Evolutionary conservation across 2,113 vertebrate species (phyloP), one percentile per base, ranked within the genome.

Genomic region (Zosterops japonicus): DNA sequence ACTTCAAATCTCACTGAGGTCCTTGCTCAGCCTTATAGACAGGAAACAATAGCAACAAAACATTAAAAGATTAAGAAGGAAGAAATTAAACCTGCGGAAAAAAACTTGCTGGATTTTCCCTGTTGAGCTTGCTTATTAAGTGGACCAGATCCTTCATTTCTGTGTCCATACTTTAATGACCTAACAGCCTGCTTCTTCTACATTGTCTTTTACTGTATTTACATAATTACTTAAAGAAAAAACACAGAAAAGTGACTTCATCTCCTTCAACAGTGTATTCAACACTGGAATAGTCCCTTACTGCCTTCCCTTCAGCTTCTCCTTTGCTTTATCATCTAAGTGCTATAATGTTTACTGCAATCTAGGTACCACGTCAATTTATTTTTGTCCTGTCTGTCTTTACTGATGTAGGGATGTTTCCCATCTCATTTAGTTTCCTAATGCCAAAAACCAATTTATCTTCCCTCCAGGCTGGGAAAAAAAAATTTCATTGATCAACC

Each of bases 1-100:
- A 87, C n/a, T 84, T 79, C 44, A 82, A 70, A 69, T 91, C 95
- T 95, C 72, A 77, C 76, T 65, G 80, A 94, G 87, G 57, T 35
- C n/a, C 55, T 80, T 91, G 35, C 42, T 69, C 3, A 5, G 56
- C 74, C 80, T 93, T 60, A 65, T 35, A 87, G 65, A 69, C 14
- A 70, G 46, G 44, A 87, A 96, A 95, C 55, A 97, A 94, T 65
- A 92, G 33, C 44, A 96, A 80, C 53, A 93, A 88, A 95, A 86
- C 36, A 81, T 88, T 86, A 95, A 79, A 93, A 76, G 71, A 42
- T 94, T 80, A 93, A 77, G 72, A 83, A 82, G 29, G 25, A 70
- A 90, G 67, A 93, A 93, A 90, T 83, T 72, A 88, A 94, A 83
- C 41, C 50, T 18, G 36, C 57, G 55, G 50, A 81, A 94, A 55